Evolutionary conservation across 2,113 vertebrate species (phyloP).

Genomic region (Dasyurus viverrinus): DNA sequence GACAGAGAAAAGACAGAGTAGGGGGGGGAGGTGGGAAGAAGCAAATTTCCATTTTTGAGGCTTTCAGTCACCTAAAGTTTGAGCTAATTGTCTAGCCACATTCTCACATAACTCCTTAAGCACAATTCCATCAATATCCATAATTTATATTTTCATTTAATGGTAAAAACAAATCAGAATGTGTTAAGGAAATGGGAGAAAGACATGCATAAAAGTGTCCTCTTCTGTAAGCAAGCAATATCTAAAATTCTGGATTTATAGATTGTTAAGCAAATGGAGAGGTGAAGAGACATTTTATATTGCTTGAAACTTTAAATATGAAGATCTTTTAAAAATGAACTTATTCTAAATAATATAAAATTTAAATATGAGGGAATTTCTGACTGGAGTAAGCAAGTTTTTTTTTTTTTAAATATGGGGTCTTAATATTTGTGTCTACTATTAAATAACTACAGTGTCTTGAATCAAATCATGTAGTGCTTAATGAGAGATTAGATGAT

Average conservation of each 20-base stretch:
- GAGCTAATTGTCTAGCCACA: not conserved
- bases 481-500: not conserved
- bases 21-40: too few species aligned
- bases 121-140: not conserved
- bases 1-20: not conserved
- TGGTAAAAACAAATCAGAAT: not conserved
- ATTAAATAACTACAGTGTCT: not conserved
- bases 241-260: not conserved
- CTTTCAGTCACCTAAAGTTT: not conserved
- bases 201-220: not conserved
- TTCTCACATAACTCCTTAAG: not conserved
- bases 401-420: not conserved
- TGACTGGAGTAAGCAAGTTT: not conserved
- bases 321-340: not conserved
- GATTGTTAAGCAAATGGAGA: not conserved
- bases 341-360: not conserved
- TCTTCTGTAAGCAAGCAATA: not conserved
- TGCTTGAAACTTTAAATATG: not conserved
- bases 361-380: not conserved
- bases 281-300: not conserved
- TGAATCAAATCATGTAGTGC: not conserved
- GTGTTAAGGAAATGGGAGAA: not conserved
- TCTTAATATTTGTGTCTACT: not conserved
- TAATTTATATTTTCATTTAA: not conserved
- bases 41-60: not conserved